Percentiles rank a stretch among this genome's conserved stretches.
Evolutionary conservation across 2,113 vertebrate species (phyloP).

Genomic region (Brachypteracias leptosomus): DNA sequence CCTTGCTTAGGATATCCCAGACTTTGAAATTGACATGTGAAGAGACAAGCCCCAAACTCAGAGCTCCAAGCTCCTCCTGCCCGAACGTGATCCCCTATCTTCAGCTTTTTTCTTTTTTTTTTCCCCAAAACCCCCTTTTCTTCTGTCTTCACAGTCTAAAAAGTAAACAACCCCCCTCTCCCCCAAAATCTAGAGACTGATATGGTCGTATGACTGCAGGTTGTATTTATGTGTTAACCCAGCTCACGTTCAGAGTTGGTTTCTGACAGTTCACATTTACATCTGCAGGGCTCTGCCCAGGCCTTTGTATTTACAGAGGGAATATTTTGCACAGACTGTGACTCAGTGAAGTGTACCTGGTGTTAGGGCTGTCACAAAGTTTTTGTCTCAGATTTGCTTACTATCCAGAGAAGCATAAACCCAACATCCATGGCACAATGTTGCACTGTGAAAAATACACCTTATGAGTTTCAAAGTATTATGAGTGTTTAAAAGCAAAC

Average conservation of each 20-base stretch:
- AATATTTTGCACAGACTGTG: not conserved
- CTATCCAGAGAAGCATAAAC: not conserved
- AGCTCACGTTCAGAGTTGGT: not conserved
- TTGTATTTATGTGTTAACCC: not conserved
- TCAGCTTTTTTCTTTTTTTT: accelerated
- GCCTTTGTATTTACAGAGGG: not conserved
- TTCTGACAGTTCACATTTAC: not conserved
- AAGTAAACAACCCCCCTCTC: accelerated
- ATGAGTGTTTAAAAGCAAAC: not conserved
- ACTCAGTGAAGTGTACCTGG: not conserved
- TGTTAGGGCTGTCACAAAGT: not conserved
- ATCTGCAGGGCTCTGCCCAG: not conserved
- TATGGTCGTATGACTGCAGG: not conserved
- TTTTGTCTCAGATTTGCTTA: not conserved
- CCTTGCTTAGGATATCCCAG: not conserved
- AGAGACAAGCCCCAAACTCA: not conserved
- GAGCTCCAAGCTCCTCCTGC: not conserved
- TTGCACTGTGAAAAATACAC: not conserved
- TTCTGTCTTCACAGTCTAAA: not conserved
- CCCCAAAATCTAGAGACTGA: not conserved
- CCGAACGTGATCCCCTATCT: not conserved
- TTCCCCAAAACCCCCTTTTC: not conserved
- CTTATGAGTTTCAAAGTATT: not conserved
- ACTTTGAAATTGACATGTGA: not conserved
- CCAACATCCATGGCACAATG: not conserved